Conservation (phyloP, 2,113 vertebrate genomes). For the Poeciliopsis prolifica region DNA sequence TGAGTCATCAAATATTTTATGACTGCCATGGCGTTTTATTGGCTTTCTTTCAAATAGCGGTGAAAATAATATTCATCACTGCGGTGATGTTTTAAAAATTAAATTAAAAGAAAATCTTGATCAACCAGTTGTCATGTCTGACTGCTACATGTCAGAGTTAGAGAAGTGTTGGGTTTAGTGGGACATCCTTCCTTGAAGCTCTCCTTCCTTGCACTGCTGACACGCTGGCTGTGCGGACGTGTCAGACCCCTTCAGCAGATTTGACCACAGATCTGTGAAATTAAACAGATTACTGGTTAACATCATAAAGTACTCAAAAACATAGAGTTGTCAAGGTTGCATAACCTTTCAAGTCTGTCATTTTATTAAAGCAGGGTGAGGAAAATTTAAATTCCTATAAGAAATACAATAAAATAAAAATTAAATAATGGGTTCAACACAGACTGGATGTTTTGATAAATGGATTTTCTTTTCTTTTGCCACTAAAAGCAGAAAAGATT, state of each 20-base stretch:
- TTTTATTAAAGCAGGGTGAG: constrained; percentile 3
- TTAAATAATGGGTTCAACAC: too few species aligned
- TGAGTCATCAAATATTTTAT: constrained; percentile 7
- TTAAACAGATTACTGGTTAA: constrained; percentile 55
- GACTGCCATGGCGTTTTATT: not conserved
- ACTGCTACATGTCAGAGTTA: constrained; percentile 25
- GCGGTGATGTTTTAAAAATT: not conserved
- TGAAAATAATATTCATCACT: not conserved
- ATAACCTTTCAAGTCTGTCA: not conserved
- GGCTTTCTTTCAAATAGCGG: not conserved
- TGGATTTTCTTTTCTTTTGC: too few species aligned
- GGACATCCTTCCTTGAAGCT: constrained; percentile 32
- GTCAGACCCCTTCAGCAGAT: constrained; percentile 40
- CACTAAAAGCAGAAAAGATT: too few species aligned
- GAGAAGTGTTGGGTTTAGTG: constrained; percentile 17
- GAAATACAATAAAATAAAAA: not conserved
- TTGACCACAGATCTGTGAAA: constrained; percentile 52
- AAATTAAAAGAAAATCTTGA: not conserved
- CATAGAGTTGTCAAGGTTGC: not conserved
- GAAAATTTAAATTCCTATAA: not conserved
- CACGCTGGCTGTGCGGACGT: constrained; percentile 29
- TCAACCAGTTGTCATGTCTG: constrained; percentile 29
- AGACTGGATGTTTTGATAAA: too few species aligned
- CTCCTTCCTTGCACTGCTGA: constrained; percentile 15
- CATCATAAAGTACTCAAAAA: constrained; percentile 28